Evolutionary conservation across 2,113 vertebrate species (phyloP), one percentile per base, ranked within the genome.

Genomic region (Chamaetylas fuelleborni): DNA sequence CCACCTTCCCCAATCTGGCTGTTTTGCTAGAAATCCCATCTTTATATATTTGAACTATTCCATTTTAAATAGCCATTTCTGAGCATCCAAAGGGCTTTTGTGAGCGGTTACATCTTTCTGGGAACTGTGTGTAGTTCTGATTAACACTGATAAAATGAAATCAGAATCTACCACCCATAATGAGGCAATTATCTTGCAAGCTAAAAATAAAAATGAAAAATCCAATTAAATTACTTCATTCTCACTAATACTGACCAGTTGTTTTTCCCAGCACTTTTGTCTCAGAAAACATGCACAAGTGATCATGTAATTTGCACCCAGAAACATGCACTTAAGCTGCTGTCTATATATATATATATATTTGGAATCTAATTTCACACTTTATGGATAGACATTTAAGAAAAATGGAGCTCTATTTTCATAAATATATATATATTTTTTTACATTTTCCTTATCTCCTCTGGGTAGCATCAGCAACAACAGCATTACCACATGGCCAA

Each of bases 171-270:
- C 78, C 23, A 28, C 60, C 60, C 73, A 65, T 84, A 95, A 88
- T 90, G 86, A 94, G 54, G 65, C 50, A 88, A 81, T 96, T 93
- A 92, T 54, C 81, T 91, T 61, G 23, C 73, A 80, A 93, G 67
- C 76, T 79, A 94, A 92, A 92, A 91, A 92, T 72, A 92, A 93
- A 67, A 17, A 90, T 2, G 9, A 88, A 82, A 95, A 94, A 87
- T 20, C 47, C 78, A 91, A 91, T 90, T 72, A 95, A 93, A 69
- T 28, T 0, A 38, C 33, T 80, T 92, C 12, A 48, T 83, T 82
- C 64, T 93, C 40, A 54, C 54, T 47, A 77, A 65, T 48, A 66
- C 58, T 90, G 67, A 91, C 72, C 82, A 58, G 17, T 56, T 88
- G 36, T 36, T 87, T 88, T 58, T 36, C 42, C 48, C 45, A 26